Conservation (phyloP, 2,888 invertebrate species). For the Drosophila paucipuncta region DNA sequence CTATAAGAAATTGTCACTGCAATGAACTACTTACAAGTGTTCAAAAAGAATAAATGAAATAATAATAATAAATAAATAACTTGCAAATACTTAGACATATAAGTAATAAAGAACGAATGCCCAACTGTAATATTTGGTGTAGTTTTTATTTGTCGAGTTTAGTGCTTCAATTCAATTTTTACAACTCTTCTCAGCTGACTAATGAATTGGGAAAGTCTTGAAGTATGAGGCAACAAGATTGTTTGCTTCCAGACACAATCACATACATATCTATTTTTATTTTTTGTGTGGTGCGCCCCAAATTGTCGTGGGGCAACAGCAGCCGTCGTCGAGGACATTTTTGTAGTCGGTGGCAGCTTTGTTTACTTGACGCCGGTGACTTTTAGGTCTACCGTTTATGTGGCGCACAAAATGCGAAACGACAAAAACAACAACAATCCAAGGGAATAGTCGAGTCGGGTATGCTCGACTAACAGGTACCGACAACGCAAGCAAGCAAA, state of each 20-base stretch:
- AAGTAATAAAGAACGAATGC: not conserved
- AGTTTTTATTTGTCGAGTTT: not conserved
- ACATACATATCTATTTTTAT: not conserved
- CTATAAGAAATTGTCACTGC: not conserved
- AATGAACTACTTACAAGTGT: not conserved
- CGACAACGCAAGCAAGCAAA: not conserved
- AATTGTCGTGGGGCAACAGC: constrained; percentile 12
- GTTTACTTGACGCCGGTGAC: constrained; percentile 71
- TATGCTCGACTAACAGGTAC: not conserved
- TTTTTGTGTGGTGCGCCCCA: constrained; percentile 36
- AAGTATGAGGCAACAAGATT: not conserved
- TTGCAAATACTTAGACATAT: not conserved
- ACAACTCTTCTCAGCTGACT: not conserved
- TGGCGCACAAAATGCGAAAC: constrained; percentile 62
- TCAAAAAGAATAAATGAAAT: not conserved
- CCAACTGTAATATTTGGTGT: not conserved
- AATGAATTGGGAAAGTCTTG: not conserved
- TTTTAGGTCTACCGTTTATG: constrained; percentile 68
- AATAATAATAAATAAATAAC: not conserved
- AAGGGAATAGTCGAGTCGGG: not conserved
- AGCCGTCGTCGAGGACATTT: constrained; percentile 41
- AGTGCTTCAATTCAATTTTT: not conserved
- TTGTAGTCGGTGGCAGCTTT: constrained; percentile 42
- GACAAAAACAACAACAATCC: constrained; percentile 35
- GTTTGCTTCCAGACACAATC: not conserved